A percentile compares a stretch with the other conserved stretches of the same genome.
Conservation (phyloP, 92 coral and sea anemone species). For the Porites rus region DNA sequence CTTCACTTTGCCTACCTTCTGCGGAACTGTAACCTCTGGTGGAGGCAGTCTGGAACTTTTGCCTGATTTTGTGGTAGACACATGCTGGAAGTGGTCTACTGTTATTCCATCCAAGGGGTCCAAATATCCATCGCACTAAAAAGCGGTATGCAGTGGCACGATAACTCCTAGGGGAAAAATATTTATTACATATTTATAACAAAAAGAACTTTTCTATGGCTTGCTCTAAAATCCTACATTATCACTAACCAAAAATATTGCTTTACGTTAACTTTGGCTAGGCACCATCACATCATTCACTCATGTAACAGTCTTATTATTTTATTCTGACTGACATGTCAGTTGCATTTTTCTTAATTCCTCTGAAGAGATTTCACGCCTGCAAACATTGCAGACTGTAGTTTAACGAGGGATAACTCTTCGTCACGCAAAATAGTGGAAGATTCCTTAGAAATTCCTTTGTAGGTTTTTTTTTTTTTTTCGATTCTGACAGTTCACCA, state of each 20-base stretch:
- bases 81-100: conserved; percentile 59
- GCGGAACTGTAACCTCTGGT: conserved; percentile 58
- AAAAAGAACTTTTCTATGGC: not conserved
- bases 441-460: not conserved
- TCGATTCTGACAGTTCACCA: too few species aligned
- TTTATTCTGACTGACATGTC: too few species aligned
- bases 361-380: not conserved
- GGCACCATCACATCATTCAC: not conserved
- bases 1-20: conserved; percentile 36
- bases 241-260: not conserved
- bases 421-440: not conserved
- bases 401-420: not conserved
- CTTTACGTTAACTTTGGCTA: too few species aligned
- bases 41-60: conserved; percentile 39
- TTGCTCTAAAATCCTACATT: not conserved
- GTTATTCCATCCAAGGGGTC: conserved; percentile 52
- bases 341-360: too few species aligned
- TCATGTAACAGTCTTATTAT: not conserved
- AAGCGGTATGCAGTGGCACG: conserved; percentile 59
- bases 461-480: not conserved
- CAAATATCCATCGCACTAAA: conserved; percentile 58
- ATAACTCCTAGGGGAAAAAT: conserved; percentile 33
- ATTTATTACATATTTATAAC: not conserved
- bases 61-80: conserved; percentile 38
- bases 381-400: not conserved